These are phyloP conservation scores for Galago senegalensis DNA, from an alignment of 2,797 vertebrate genomes.

Conservation along the genomic window DNA sequence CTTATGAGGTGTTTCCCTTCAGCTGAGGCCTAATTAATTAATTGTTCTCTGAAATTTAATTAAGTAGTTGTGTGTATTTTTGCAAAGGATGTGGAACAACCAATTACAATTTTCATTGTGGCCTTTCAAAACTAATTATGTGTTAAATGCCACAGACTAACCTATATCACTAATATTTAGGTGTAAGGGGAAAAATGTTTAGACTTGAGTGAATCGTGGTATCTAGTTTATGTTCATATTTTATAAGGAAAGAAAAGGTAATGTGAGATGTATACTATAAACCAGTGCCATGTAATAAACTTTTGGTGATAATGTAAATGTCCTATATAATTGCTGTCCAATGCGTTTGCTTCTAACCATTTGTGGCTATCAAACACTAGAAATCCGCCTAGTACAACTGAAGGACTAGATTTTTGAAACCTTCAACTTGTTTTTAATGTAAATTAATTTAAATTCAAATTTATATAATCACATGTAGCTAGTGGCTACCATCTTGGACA, in stretches of 20 bases:
- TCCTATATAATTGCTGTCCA: not conserved
- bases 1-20: constrained; percentile 44
- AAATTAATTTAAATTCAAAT: constrained; percentile 1
- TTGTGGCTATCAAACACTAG: not conserved
- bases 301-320: not conserved
- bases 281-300: not conserved
- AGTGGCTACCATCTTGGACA: not conserved
- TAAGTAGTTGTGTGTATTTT: constrained; percentile 61
- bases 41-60: constrained; percentile 84
- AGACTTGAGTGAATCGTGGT: not conserved
- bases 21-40: constrained; percentile 75
- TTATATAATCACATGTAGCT: not conserved
- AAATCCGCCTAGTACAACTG: not conserved
- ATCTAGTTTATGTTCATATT: not conserved
- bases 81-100: constrained; percentile 77
- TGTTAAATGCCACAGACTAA: constrained; percentile 74
- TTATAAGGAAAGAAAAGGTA: not conserved
- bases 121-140: constrained; percentile 77
- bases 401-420: not conserved
- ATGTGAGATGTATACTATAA: not conserved
- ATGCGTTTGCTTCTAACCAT: not conserved
- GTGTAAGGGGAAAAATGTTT: not conserved
- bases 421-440: not conserved
- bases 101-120: constrained; percentile 76
- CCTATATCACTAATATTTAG: constrained; percentile 22